These are phyloP conservation scores for Diprion similis DNA, from an alignment of 1,140 invertebrate genomes.

Conservation along the genomic window DNA sequence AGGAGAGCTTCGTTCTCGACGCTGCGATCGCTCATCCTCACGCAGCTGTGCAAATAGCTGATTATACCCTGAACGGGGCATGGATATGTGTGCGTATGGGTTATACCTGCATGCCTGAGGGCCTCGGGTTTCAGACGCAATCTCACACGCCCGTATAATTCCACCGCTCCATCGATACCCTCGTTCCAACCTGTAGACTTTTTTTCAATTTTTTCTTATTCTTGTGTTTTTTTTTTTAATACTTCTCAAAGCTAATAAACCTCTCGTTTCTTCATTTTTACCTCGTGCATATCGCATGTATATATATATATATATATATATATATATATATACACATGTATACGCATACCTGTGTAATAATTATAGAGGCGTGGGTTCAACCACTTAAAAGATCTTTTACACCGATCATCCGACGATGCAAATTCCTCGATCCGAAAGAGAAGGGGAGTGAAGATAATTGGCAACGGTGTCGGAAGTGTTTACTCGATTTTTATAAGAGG, in stretches of 20 bases:
- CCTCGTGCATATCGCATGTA: background rate
- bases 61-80: constrained; percentile 27
- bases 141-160: background rate
- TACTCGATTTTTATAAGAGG: too few species aligned
- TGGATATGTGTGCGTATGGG: background rate
- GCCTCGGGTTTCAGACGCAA: background rate
- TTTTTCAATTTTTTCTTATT: background rate
- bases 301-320: background rate
- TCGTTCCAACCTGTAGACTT: background rate
- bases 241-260: background rate
- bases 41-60: constrained; percentile 31
- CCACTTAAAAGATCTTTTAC: too few species aligned
- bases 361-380: background rate
- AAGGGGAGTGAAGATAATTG: too few species aligned
- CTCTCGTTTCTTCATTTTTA: background rate
- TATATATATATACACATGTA: too few species aligned
- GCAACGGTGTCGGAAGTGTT: too few species aligned
- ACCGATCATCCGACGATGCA: too few species aligned
- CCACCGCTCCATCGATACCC: background rate
- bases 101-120: background rate
- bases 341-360: background rate
- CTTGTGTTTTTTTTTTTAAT: background rate
- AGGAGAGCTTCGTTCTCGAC: constrained; percentile 18
- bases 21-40: constrained; percentile 24
- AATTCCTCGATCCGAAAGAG: too few species aligned